These are phyloP conservation scores for Manis javanica DNA, from an alignment of 2,797 vertebrate species.

Conservation along the genomic window DNA sequence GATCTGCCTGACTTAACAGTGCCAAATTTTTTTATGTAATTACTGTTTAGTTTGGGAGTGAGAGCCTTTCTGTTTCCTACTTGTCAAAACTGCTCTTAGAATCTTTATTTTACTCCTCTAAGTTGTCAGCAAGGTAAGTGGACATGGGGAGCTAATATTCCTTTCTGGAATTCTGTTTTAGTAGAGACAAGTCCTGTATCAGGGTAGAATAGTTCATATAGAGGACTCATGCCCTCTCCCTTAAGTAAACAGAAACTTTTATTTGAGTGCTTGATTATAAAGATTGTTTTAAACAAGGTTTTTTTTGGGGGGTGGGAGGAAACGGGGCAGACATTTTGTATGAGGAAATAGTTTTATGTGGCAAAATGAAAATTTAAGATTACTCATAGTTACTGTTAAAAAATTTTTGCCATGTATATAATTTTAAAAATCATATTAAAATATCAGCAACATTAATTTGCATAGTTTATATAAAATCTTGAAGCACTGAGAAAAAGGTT, in stretches of 20 bases:
- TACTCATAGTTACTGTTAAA: not conserved
- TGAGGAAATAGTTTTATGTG: not conserved
- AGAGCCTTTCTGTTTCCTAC: not conserved
- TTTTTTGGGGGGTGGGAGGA: not conserved
- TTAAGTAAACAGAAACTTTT: slow-evolving; percentile 1
- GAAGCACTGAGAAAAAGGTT: not conserved
- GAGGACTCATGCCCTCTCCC: not conserved
- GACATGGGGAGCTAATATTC: not conserved
- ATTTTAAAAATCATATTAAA: slow-evolving; percentile 3
- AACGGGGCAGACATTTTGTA: not conserved
- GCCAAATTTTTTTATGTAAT: not conserved
- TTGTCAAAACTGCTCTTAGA: not conserved
- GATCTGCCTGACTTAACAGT: not conserved
- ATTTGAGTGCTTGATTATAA: not conserved
- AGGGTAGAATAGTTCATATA: not conserved
- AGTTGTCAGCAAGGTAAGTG: not conserved
- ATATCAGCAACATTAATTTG: not conserved
- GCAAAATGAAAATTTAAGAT: slow-evolving; percentile 4
- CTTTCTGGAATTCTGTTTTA: not conserved
- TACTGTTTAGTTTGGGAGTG: not conserved
- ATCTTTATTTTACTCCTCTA: not conserved
- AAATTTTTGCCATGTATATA: not conserved
- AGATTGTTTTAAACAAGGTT: not conserved
- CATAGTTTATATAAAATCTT: slow-evolving; percentile 1
- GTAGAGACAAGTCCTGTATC: not conserved